phyloP scores from a whole-genome alignment of 2,888 invertebrate species.

The Pristionchus entomophagus region DNA sequence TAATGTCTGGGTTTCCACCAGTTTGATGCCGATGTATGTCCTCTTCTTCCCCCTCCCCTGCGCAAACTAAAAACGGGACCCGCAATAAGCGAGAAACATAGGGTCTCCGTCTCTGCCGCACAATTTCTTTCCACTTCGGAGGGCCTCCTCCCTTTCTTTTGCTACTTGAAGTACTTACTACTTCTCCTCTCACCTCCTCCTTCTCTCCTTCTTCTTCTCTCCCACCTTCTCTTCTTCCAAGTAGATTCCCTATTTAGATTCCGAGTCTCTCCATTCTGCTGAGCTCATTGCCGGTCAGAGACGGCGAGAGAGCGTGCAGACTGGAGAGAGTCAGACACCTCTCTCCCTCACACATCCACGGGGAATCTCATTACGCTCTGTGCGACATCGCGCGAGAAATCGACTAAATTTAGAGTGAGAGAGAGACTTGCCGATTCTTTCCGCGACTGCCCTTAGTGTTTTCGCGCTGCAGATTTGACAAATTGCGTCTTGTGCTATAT shows the following conservation, averaged over 20 bases:
- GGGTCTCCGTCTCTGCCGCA: not conserved
- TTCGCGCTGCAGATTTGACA: no score
- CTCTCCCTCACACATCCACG: not conserved
- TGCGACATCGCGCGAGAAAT: not conserved
- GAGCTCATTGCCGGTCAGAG: no score
- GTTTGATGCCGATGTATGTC: no score
- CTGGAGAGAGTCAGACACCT: no score
- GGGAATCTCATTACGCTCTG: slow-evolving; percentile 5
- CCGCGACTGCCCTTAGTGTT: not conserved
- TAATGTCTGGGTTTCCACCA: no score
- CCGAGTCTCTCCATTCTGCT: not conserved
- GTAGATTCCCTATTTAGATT: no score
- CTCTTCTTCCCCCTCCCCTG: no score
- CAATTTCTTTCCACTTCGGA: not conserved
- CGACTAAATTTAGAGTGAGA: not conserved
- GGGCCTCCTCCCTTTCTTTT: not conserved
- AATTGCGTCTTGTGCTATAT: no score
- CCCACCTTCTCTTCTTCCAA: slow-evolving; percentile 38
- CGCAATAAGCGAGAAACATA: no score
- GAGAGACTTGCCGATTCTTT: slow-evolving; percentile 8
- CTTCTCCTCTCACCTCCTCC: slow-evolving; percentile 2
- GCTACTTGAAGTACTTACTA: slow-evolving; percentile 10
- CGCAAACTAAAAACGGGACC: no score
- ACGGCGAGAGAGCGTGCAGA: no score
- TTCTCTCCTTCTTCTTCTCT: slow-evolving; percentile 26